phyloP scores from a whole-genome alignment of 1,140 invertebrate genomes.

The Octopus sinensis region DNA sequence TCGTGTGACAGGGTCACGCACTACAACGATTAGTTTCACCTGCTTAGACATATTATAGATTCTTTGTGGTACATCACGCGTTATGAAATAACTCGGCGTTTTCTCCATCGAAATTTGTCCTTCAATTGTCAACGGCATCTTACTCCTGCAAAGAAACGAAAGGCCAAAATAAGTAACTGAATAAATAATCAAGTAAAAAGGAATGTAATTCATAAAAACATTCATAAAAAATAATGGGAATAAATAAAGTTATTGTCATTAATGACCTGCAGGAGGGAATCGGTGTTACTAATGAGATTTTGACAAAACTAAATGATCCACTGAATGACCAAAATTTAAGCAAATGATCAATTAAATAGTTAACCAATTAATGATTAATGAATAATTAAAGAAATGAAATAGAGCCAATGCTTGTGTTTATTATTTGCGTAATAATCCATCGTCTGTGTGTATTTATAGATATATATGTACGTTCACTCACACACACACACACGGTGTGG shows the following conservation, averaged over 20 bases:
- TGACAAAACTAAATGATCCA: not conserved
- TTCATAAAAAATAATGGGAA: not conserved
- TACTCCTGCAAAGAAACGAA: constrained; percentile 38
- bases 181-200: not conserved
- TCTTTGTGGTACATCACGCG: constrained; percentile 71
- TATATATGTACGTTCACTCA: not conserved
- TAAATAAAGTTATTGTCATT: not conserved
- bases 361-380: not conserved
- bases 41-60: constrained; percentile 80
- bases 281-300: not conserved
- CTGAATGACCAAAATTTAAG: not conserved
- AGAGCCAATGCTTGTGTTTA: not conserved
- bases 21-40: constrained; percentile 82
- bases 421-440: not conserved
- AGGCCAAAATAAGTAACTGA: not conserved
- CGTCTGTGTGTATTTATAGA: not conserved
- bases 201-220: not conserved
- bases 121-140: constrained; percentile 32
- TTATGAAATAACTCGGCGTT: constrained; percentile 57
- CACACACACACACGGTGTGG: not conserved
- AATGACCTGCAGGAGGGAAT: not conserved
- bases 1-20: constrained; percentile 82
- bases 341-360: not conserved
- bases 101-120: constrained; percentile 57
- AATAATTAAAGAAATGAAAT: not conserved